These are phyloP conservation scores for Drosophila virilis DNA, from an alignment of 1,140 invertebrate species.

Conservation along the genomic window DNA sequence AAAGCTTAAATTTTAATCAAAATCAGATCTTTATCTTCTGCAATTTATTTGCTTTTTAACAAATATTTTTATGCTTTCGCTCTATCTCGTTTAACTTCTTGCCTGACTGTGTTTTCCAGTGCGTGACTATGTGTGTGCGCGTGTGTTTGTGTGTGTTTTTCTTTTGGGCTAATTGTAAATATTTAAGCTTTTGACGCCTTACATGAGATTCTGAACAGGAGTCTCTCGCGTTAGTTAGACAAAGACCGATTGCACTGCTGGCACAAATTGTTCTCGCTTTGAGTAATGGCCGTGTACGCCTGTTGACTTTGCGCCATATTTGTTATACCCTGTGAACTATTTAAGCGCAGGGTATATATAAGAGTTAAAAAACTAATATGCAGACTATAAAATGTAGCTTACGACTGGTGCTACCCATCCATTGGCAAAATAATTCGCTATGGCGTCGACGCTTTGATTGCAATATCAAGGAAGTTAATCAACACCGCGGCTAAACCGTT, in stretches of 20 bases:
- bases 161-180: conserved; percentile 63
- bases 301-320: conserved; percentile 77
- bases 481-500: not conserved
- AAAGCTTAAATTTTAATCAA: conserved; percentile 83
- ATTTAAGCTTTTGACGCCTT: conserved; percentile 82
- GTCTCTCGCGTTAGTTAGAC: conserved; percentile 9
- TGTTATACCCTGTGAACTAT: conserved; percentile 42
- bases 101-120: not conserved
- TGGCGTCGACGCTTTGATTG: too few relatives aligned
- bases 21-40: conserved; percentile 78
- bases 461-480: too few relatives aligned
- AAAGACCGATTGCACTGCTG: conserved; percentile 60
- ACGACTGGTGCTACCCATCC: too few relatives aligned
- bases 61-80: conserved; percentile 73
- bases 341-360: not conserved
- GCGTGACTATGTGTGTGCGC: not conserved
- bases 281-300: conserved; percentile 65
- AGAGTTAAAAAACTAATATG: not conserved
- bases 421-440: too few relatives aligned
- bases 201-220: conserved; percentile 42
- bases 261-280: conserved; percentile 74
- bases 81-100: conserved; percentile 48
- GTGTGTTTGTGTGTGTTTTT: conserved; percentile 10
- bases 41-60: conserved; percentile 80
- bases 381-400: not conserved